Base-by-base conservation (phyloP, 2,888 invertebrate species). In the Trachelus iudaicus region DNA sequence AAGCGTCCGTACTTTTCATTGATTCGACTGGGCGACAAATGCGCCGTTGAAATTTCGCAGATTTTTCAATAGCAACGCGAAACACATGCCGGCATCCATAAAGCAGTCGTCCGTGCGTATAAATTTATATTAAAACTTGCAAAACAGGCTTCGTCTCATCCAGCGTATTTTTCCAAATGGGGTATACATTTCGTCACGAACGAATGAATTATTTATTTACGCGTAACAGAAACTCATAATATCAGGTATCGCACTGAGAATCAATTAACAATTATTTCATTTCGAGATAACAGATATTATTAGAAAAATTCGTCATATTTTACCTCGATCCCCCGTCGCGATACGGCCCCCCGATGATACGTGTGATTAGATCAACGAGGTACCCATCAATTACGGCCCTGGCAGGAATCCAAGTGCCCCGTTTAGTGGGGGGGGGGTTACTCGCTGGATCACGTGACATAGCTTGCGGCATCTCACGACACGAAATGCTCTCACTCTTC, bases 401-500 rank as follows among this genome's bases (percentile, higher is more conserved):
- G 40, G 40, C 40, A 56, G 40, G 40, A 56, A 56, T 56, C 40
- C 23, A 56, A 56, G 40, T 56, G 23, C 9, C 23, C 40, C 0
- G 15, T 56, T 23, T 11, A 71, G 71, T 71, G 71, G 71, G 71
- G 71, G 71, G 71, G 71, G 71, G 71, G 6, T 71, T 15, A 56
- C 40, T 9, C 23, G 40, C 40, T 30, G 74, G 73, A 75, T 85
- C 87, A 87, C 87, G 84, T 87, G 87, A 87, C 79, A 35, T 37
- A 34, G 56, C 79, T 79, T 81, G 69, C 78, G 81, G 82, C 82
- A 73, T 79, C 76, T 69, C 73, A 15, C 13, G 80, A 69, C 23
- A 56, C 71, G 75, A 73, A 73, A 69, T 77, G 77, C 82, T 81
- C 78, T 87, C 90, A 90, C 87, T 91, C 87, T 85, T 83, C 84